Evolutionary conservation across 2,797 vertebrate species (phyloP).

Genomic region (Centroberyx gerrardi): DNA sequence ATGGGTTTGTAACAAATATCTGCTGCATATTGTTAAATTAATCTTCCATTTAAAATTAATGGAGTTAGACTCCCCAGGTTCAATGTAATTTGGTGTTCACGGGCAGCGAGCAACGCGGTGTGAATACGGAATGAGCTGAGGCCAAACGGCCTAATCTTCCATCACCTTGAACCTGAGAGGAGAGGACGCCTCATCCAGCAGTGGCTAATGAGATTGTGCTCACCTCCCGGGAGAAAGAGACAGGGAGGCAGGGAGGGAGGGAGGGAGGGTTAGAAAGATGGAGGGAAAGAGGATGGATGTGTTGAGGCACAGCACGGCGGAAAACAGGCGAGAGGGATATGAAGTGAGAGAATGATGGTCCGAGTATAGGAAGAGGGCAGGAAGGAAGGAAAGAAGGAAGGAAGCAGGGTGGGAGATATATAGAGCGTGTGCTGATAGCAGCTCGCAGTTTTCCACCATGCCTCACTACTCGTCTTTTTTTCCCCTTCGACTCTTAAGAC

Average conservation of each 20-base stretch:
- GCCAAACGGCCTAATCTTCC: slow-evolving; percentile 98
- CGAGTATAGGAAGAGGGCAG: slow-evolving; percentile 20
- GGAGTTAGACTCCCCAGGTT: slow-evolving; percentile 99
- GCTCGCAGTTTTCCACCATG: slow-evolving; percentile 83
- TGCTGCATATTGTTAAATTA: slow-evolving; percentile 99
- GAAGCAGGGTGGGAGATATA: slow-evolving; percentile 52
- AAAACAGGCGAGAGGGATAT: slow-evolving; percentile 61
- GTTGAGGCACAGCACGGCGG: slow-evolving; percentile 40
- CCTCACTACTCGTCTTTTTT: slow-evolving; percentile 83
- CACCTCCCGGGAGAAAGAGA: slow-evolving; percentile 90
- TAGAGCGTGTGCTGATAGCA: slow-evolving; percentile 83
- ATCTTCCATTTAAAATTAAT: slow-evolving; percentile 99
- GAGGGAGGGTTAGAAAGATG: slow-evolving; percentile 61
- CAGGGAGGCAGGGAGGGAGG: slow-evolving; percentile 54
- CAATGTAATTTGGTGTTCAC: slow-evolving; percentile 99
- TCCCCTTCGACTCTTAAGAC: slow-evolving; percentile 86
- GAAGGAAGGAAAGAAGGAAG: slow-evolving; percentile 35
- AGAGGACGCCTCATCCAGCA: slow-evolving; percentile 96
- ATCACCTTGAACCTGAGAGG: slow-evolving; percentile 99
- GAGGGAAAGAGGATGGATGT: slow-evolving; percentile 73
- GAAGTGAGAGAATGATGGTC: slow-evolving; percentile 68
- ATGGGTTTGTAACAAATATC: slow-evolving; percentile 99
- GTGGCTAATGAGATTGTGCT: slow-evolving; percentile 98
- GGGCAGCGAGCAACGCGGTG: slow-evolving; percentile 90
- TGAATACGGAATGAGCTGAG: slow-evolving; percentile 96